These are phyloP conservation scores for Recurvirostra avosetta DNA, from an alignment of 2,113 vertebrate species.

Conservation along the genomic window DNA sequence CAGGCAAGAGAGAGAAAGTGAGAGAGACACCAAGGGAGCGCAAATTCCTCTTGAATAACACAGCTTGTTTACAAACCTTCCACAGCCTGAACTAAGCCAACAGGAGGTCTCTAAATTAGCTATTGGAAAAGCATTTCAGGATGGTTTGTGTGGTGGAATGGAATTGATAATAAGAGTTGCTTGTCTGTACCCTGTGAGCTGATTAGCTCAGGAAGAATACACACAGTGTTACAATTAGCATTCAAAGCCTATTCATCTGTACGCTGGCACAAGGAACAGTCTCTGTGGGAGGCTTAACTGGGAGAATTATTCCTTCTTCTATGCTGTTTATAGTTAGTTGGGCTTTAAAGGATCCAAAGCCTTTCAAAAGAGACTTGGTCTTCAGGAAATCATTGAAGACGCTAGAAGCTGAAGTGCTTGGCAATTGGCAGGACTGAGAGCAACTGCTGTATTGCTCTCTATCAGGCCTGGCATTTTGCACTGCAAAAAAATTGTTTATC, in stretches of 20 bases:
- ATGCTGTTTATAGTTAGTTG: slow-evolving; percentile 22
- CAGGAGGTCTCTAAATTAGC: slow-evolving; percentile 54
- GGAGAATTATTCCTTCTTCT: slow-evolving; percentile 37
- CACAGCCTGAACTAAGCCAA: slow-evolving; percentile 30
- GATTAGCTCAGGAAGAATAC: slow-evolving; percentile 63
- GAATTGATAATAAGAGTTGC: slow-evolving; percentile 49
- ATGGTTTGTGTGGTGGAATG: slow-evolving; percentile 27
- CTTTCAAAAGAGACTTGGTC: slow-evolving; percentile 8
- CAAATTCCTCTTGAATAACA: slow-evolving; percentile 44
- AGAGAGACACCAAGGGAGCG: not conserved
- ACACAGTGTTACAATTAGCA: slow-evolving; percentile 57
- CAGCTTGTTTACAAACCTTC: slow-evolving; percentile 64
- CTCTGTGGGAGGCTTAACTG: slow-evolving; percentile 42
- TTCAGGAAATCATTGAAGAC: not conserved
- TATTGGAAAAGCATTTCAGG: slow-evolving; percentile 52
- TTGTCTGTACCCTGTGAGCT: slow-evolving; percentile 36
- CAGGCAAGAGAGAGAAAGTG: not conserved
- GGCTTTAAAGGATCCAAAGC: slow-evolving; percentile 1
- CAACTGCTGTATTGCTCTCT: not conserved
- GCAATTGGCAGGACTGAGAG: not conserved
- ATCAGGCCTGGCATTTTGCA: not conserved
- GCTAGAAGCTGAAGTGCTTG: not conserved
- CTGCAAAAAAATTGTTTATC: not conserved
- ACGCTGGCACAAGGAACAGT: slow-evolving; percentile 23
- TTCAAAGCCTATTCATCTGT: slow-evolving; percentile 58